Base-by-base conservation (phyloP, 2,888 invertebrate genomes). In the Rhingia campestris region DNA sequence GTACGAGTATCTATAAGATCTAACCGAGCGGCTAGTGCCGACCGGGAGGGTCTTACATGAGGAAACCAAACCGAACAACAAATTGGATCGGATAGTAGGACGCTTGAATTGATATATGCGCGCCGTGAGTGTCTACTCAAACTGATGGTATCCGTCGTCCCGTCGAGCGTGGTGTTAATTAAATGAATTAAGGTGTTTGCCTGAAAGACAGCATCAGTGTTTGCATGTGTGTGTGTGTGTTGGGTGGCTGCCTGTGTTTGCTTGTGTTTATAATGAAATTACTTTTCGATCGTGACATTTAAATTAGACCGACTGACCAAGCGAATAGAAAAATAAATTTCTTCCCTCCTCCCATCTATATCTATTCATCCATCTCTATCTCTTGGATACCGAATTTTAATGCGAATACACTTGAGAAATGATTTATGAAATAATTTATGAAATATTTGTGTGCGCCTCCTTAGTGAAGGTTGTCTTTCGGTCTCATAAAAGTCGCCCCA, bases 251-350 rank as follows among this genome's bases (percentile, higher is more conserved):
- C 39, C 49, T n/a, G 30, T 41, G 47, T 37, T 56, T 66, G 30
- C 33, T 56, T 66, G 30, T 43, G n/a, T 14, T n/a, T 64, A 39
- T 76, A 67, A 73, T 77, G 73, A 82, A 82, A 82, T 73, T 80
- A 77, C 67, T 82, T 77, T 64, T 69, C 79, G 79, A 77, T 82
- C 77, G 77, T 82, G 82, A 82, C 77, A 82, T 77, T 82, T 82
- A 82, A 82, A 82, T 82, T 82, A 82, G 82, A 82, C 67, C 66
- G 41, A 81, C 63, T 58, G 43, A 58, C 80, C 43, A 22, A 67
- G 30, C 64, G 35, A 41, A n/a, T 4, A 10, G 22, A 33, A 12
- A 35, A 51, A 6, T 35, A 22, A 22, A 22, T 22, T 22, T 22
- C 22, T 22, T 22, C 22, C 2, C 22, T 22, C 22, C 22, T 22